Evolutionary conservation across 2,113 vertebrate genomes (phyloP).

Genomic region (Myrmecophaga tridactyla): DNA sequence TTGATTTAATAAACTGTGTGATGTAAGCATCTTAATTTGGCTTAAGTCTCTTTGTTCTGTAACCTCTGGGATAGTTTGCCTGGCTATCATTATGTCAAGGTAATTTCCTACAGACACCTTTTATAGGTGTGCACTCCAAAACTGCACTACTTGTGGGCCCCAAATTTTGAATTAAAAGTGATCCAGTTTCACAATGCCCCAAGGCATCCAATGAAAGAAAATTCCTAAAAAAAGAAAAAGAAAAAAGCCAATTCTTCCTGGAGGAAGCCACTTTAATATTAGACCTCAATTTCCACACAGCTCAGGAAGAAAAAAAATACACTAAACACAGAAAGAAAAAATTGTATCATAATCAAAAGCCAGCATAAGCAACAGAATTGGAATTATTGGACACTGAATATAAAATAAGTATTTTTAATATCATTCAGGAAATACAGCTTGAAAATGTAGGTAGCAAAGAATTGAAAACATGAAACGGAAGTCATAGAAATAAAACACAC

Average conservation of each 20-base stretch:
- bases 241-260: background rate
- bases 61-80: background rate
- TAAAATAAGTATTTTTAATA: background rate
- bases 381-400: background rate
- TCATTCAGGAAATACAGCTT: background rate
- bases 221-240: too few relatives aligned
- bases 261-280: background rate
- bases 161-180: background rate
- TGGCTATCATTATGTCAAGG: too few relatives aligned
- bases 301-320: background rate
- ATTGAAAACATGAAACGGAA: background rate
- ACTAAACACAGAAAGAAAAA: background rate
- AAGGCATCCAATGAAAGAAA: background rate
- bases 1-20: background rate
- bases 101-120: background rate
- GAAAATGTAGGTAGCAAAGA: background rate
- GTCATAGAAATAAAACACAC: background rate
- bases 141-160: background rate
- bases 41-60: background rate
- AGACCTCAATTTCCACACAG: background rate
- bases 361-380: background rate
- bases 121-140: background rate
- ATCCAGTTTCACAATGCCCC: too few relatives aligned
- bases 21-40: background rate
- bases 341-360: background rate